Evolutionary conservation across 2,113 vertebrate species (phyloP), one percentile per base, ranked within the genome.

Genomic region (Paracyprichromis sp.): DNA sequence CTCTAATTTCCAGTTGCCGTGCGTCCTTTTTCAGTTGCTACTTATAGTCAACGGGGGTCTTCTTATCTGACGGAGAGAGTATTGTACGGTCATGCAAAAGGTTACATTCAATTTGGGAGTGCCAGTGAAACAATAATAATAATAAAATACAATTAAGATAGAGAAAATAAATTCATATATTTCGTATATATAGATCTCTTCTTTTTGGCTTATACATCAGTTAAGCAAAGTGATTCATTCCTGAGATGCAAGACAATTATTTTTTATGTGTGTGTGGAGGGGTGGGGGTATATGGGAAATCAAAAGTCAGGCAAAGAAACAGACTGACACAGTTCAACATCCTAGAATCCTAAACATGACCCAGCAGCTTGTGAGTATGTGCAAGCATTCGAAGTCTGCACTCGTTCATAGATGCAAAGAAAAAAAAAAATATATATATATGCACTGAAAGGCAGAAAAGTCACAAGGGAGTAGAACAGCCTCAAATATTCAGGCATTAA

Each of bases 101-200:
- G 11, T 78, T 92, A 91, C 91, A 94, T 93, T 92, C 91, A 86
- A 87, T 19, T 56, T 59, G 83, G 90, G 83, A 89, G 84, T 92
- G 92, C 92, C 87, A 92, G 80, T 93, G 83, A 86, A 93, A 91
- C 86, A 90, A 92, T 95, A 95, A 76, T 76, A 76, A 90, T 50
- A 76, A 90, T 95, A 96, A 96, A 96, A 95, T 93, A 96, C 90
- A 94, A 93, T 93, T 93, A 95, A 93, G 40, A 90, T 89, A 92
- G 90, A 93, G 88, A 94, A 96, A 96, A 96, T 95, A 95, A 92
- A 89, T 91, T 82, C 61, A 92, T 94, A 92, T 90, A 89, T 91
- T 93, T 76, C 81, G 86, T 91, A 82, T 84, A 86, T 66, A 92
- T 61, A 91, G 87, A 90, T 85, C 17, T 87, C 88, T 83, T 88